Evolutionary conservation across 2,113 vertebrate species (phyloP).

Genomic region (Carollia perspicillata): DNA sequence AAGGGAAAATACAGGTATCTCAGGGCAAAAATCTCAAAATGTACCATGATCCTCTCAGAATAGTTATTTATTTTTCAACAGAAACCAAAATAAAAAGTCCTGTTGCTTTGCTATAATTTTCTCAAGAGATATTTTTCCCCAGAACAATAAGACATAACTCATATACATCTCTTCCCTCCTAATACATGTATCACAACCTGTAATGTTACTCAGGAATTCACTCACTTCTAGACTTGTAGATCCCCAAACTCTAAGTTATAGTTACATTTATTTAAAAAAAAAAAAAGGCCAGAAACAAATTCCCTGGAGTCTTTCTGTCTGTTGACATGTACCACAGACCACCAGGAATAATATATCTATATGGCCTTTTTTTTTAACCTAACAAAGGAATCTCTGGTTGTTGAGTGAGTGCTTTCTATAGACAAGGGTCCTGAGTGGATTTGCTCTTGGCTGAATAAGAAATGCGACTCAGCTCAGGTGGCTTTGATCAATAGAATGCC

Average conservation of each 20-base stretch:
- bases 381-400: not conserved
- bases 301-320: not conserved
- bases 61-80: constrained; percentile 46
- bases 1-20: constrained; percentile 34
- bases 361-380: not conserved
- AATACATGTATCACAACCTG: not conserved
- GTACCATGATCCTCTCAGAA: not conserved
- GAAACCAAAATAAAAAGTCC: not conserved
- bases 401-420: not conserved
- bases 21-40: constrained; percentile 16
- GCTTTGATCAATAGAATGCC: not conserved
- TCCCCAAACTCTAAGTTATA: not conserved
- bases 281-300: not conserved
- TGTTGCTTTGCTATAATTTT: constrained; percentile 35
- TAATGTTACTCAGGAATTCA: constrained; percentile 6
- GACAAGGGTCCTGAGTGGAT: not conserved
- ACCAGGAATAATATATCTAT: not conserved
- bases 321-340: not conserved
- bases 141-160: not conserved
- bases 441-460: not conserved
- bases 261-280: constrained; percentile 17
- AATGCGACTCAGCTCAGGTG: not conserved
- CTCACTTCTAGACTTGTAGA: not conserved
- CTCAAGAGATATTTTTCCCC: constrained; percentile 10
- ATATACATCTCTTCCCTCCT: constrained; percentile 8